Evolutionary conservation across 2,888 invertebrate genomes (phyloP).

Genomic region (Melinopterus prodromus): DNA sequence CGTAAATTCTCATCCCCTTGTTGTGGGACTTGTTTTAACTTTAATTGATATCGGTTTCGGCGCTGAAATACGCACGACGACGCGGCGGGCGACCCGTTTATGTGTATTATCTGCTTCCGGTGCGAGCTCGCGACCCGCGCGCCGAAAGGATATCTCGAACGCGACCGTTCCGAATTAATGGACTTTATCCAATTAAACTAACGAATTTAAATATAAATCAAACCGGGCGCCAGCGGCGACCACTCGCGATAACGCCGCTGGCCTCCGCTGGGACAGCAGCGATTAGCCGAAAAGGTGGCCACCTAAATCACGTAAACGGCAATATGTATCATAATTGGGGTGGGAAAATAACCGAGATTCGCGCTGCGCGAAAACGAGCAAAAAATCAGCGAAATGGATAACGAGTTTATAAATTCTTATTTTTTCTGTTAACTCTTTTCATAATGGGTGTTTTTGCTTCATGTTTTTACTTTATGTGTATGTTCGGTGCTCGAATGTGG

Average conservation of each 20-base stretch:
- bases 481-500: no score
- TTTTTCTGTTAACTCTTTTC: no score
- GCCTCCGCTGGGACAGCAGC: neutral
- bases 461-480: no score
- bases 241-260: neutral
- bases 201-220: conserved; percentile 25
- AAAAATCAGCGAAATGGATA: neutral
- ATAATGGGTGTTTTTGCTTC: no score
- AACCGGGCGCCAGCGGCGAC: conserved; percentile 11
- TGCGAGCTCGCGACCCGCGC: neutral
- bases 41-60: no score
- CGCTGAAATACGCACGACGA: neutral
- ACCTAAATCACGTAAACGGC: neutral
- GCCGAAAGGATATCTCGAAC: neutral
- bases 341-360: neutral
- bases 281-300: neutral
- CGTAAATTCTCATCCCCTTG: no score
- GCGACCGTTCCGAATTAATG: conserved; percentile 13
- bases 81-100: neutral
- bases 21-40: no score
- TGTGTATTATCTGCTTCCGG: neutral
- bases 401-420: no score
- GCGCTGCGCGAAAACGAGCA: neutral
- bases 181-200: conserved; percentile 23
- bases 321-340: neutral